Base-by-base conservation (phyloP, 2,113 vertebrate genomes). In the Paracanthobrama guichenoti region DNA sequence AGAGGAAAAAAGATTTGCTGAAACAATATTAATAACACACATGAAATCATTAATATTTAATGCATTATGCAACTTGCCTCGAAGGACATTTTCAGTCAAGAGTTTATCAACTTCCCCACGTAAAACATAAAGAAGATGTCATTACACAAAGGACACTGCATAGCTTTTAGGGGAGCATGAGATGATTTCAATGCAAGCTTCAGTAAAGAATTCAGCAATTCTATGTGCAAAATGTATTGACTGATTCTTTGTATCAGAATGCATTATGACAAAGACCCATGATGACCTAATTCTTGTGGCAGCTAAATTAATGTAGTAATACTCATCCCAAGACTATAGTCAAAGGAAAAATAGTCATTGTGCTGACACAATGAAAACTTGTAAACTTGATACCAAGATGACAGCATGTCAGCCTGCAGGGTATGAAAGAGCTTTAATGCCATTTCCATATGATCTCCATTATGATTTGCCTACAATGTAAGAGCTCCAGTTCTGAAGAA, bases 361-460 rank as follows among this genome's bases (percentile, higher is more conserved):
- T 31, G 18, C 46, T 53, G 35, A 81, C 18, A 79, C n/a, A 81
- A 81, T 53, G 44, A 50, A 28, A 81, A 46, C 79, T 20, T 14
- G 46, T 14, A 50, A 80, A 66, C 42, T 9, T 66, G 60, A 79
- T 42, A 42, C 39, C 13, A 31, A 46, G 35, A 80, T 80, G 78
- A 66, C 60, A 48, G 42, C 42, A 80, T 80, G 78, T 50, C 78
- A 64, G 24, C 39, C 60, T 80, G 78, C 78, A 66, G 78, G 60
- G 44, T 46, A 22, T 12, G 44, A 66, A 60, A 78, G 26, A 26
- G 39, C 16, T 44, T 39, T 22, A 78, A 59, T 57, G 75, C 18
- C 6, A 55, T 77, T 78, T n/a, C 10, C 35, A 42, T 14, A 60
- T 10, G 20, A 78, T 60, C 55, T 78, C 53, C 28, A 78, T 20